phyloP scores from a whole-genome alignment of 2,888 invertebrate species.

The Lymantria dispar region DNA sequence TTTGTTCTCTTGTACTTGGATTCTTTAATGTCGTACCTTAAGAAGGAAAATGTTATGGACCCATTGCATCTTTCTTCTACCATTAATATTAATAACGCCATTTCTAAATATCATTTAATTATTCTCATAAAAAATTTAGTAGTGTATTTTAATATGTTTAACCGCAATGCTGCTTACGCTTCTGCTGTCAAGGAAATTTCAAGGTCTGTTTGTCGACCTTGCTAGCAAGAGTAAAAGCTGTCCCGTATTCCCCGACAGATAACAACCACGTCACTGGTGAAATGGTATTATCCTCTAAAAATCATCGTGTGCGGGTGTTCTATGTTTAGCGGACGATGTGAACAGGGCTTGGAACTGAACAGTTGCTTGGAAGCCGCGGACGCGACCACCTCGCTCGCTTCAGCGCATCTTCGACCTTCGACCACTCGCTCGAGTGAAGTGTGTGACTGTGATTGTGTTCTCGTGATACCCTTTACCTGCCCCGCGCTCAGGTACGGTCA shows the following conservation, averaged over 20 bases:
- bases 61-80: no score
- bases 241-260: constrained; percentile 32
- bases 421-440: constrained; percentile 78
- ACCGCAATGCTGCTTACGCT: constrained; percentile 3
- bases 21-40: no score
- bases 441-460: constrained; percentile 77
- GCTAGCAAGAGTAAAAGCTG: constrained; percentile 44
- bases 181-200: constrained; percentile 26
- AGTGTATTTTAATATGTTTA: background rate
- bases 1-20: no score
- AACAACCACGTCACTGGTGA: constrained; percentile 47
- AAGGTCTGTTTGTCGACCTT: constrained; percentile 74
- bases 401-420: constrained; percentile 70
- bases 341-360: constrained; percentile 46
- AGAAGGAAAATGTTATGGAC: no score
- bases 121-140: no score
- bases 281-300: constrained; percentile 60
- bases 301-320: constrained; percentile 44
- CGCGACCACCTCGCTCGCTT: constrained; percentile 74
- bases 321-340: constrained; percentile 64
- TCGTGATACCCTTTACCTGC: constrained; percentile 46
- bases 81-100: no score
- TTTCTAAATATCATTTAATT: no score
- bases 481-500: constrained; percentile 47
- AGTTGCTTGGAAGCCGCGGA: constrained; percentile 79